A percentile compares a stretch with the other conserved stretches of the same genome.
Conservation (phyloP, 2,888 invertebrate genomes). For the Orchestes rusci region DNA sequence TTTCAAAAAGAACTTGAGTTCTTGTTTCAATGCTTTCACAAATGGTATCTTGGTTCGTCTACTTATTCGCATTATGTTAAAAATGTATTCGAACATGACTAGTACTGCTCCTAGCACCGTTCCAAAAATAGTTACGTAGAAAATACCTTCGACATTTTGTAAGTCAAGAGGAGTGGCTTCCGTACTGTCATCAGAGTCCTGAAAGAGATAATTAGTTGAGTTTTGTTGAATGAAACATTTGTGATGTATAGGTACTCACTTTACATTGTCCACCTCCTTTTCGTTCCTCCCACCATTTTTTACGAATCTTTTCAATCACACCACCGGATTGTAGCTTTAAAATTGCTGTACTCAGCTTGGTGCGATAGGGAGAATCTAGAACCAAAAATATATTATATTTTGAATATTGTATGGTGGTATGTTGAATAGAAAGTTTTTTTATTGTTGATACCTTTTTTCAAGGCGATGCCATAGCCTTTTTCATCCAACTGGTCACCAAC, state of each 20-base stretch:
- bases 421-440: no score
- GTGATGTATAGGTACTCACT: constrained; percentile 47
- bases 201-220: no score
- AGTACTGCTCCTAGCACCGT: constrained; percentile 29
- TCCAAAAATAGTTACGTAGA: constrained; percentile 36
- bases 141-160: constrained; percentile 35
- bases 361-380: constrained; percentile 60
- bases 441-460: constrained; percentile 35
- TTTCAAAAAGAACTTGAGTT: constrained; percentile 31
- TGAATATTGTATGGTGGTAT: no score
- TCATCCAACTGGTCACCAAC: constrained; percentile 34
- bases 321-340: constrained; percentile 68
- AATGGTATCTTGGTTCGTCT: constrained; percentile 29
- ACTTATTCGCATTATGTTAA: constrained; percentile 27
- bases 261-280: constrained; percentile 59
- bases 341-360: constrained; percentile 62
- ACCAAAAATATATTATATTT: no score
- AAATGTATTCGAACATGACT: constrained; percentile 31
- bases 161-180: constrained; percentile 34
- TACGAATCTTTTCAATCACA: constrained; percentile 59
- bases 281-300: constrained; percentile 74
- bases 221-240: no score
- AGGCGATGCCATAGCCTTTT: constrained; percentile 37
- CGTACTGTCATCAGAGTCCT: constrained; percentile 27
- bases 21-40: constrained; percentile 27